A percentile compares a stretch with the other conserved stretches of the same genome.
Evolutionary conservation across 2,113 vertebrate genomes (phyloP).

Genomic region (Mugil cephalus): DNA sequence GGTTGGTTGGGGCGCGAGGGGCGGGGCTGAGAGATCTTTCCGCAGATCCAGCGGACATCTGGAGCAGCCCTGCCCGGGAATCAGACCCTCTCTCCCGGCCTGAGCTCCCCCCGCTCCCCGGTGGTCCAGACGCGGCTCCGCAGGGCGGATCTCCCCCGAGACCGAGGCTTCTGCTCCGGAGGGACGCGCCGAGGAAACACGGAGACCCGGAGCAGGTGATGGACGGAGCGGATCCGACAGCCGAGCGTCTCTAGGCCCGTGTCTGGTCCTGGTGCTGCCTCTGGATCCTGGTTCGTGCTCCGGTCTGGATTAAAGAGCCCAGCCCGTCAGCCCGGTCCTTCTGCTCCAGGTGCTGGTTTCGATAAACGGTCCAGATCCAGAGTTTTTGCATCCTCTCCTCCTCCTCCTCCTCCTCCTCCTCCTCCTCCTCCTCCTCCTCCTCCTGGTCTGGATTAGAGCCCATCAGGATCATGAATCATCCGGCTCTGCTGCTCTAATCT

Average conservation of each 20-base stretch:
- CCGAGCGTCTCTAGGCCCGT: slow-evolving; percentile 50
- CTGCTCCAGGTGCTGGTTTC: no score
- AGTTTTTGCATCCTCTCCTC: no score
- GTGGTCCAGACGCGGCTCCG: background rate
- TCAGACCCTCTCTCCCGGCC: background rate
- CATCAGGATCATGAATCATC: slow-evolving; percentile 67
- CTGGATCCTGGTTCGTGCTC: slow-evolving; percentile 20
- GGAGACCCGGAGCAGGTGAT: slow-evolving; percentile 40
- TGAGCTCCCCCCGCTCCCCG: background rate
- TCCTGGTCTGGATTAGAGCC: slow-evolving; percentile 65
- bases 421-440: slow-evolving; percentile 33
- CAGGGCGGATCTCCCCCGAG: background rate
- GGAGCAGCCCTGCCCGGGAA: slow-evolving; percentile 56
- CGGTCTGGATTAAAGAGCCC: slow-evolving; percentile 15
- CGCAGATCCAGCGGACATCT: slow-evolving; percentile 72
- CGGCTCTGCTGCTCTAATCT: slow-evolving; percentile 63
- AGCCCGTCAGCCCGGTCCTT: no score
- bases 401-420: no score
- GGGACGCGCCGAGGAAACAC: no score
- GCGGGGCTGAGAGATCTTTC: slow-evolving; percentile 56
- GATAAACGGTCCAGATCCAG: slow-evolving; percentile 35
- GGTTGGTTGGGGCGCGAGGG: slow-evolving; percentile 12
- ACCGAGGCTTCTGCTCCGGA: slow-evolving; percentile 30
- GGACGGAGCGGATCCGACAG: slow-evolving; percentile 57
- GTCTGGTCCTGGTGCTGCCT: slow-evolving; percentile 39